Evolutionary conservation across 2,113 vertebrate species (phyloP).

Genomic region (Egretta garzetta): DNA sequence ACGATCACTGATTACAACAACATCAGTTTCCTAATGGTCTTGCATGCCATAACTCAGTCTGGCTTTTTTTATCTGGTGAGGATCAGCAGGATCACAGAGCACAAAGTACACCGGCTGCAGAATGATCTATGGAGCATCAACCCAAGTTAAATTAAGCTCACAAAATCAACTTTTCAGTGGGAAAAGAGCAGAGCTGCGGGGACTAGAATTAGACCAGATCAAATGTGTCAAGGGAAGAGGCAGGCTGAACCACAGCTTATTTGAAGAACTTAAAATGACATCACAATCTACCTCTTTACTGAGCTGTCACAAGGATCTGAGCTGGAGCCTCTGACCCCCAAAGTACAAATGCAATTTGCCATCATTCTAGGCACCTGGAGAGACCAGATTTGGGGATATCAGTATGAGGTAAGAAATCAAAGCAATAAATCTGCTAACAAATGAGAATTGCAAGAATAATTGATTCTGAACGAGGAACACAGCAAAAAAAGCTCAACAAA

Average conservation of each 20-base stretch:
- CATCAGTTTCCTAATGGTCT: not conserved
- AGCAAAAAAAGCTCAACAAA: not conserved
- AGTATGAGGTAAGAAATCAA: not conserved
- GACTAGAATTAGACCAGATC: not conserved
- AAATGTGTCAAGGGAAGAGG: not conserved
- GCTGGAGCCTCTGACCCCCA: not conserved
- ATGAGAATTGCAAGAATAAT: not conserved
- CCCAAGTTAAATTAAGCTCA: not conserved
- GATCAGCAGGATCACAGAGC: not conserved
- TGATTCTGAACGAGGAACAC: not conserved
- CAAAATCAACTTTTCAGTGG: not conserved
- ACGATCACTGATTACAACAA: not conserved
- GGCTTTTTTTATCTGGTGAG: not conserved
- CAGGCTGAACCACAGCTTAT: not conserved
- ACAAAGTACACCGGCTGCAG: not conserved
- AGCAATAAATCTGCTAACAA: slow-evolving; percentile 1
- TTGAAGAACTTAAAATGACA: not conserved
- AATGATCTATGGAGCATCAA: not conserved
- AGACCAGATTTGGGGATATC: not conserved
- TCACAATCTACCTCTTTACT: not conserved
- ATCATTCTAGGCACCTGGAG: not conserved
- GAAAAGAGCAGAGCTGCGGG: not conserved
- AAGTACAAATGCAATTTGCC: not conserved
- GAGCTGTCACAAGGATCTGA: not conserved
- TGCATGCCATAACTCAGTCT: not conserved